Evolutionary conservation across 2,888 invertebrate species (phyloP).

Genomic region (Meiosimyza decipiens): DNA sequence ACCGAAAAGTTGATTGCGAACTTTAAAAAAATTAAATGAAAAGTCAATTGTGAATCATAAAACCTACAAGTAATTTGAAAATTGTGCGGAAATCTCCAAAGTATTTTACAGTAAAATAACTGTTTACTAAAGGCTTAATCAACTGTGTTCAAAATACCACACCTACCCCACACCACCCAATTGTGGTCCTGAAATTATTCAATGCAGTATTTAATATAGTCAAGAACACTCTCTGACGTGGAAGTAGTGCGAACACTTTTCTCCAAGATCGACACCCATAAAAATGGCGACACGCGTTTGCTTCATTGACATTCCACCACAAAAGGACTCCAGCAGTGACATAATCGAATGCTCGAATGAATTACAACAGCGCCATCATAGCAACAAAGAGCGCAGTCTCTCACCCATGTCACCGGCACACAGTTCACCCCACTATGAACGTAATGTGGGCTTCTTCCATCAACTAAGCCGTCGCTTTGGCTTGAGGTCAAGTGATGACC

Average conservation of each 20-base stretch:
- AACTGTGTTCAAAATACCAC: no score
- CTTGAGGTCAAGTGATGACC: constrained; percentile 69
- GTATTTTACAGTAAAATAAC: no score
- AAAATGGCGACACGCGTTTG: constrained; percentile 44
- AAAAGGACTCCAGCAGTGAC: background rate
- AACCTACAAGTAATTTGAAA: background rate
- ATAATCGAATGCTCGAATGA: no score
- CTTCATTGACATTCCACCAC: constrained; percentile 51
- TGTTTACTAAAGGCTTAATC: no score
- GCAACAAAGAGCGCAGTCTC: constrained; percentile 51
- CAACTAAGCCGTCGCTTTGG: constrained; percentile 75
- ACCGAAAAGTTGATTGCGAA: background rate
- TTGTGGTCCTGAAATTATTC: no score
- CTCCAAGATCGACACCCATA: background rate
- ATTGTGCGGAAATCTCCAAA: background rate
- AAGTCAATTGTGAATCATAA: background rate
- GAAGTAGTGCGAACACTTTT: no score
- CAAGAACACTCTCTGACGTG: background rate
- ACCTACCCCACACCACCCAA: no score
- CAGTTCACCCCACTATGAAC: constrained; percentile 70
- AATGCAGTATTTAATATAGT: background rate
- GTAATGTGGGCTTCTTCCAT: constrained; percentile 75
- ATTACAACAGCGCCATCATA: constrained; percentile 32
- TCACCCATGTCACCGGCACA: constrained; percentile 56
- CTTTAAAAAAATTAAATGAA: background rate